phyloP scores from a whole-genome alignment of 2,888 invertebrate species.

The Oligia latruncula region DNA sequence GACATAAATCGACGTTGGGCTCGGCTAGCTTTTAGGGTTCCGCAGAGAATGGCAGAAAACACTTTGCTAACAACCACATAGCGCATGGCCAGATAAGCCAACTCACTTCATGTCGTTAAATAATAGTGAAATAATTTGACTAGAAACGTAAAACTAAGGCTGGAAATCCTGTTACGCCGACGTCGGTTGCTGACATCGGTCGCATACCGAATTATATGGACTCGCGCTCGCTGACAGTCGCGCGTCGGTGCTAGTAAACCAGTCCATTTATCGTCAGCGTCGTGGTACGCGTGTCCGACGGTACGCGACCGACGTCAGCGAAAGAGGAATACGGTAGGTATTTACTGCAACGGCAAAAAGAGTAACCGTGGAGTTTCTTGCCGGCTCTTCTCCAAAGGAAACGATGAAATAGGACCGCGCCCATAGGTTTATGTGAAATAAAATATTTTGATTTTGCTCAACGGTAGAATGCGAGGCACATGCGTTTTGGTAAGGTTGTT shows the following conservation, averaged over 20 bases:
- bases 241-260: too few relatives aligned
- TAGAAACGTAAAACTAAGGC: background rate
- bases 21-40: constrained; percentile 43
- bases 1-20: constrained; percentile 61
- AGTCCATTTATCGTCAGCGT: too few relatives aligned
- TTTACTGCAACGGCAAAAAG: background rate
- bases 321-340: too few relatives aligned
- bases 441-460: background rate
- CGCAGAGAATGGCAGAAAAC: background rate
- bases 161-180: too few relatives aligned
- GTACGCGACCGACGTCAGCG: too few relatives aligned
- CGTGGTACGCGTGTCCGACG: too few relatives aligned
- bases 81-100: too few relatives aligned
- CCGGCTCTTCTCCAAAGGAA: background rate
- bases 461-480: background rate
- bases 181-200: too few relatives aligned
- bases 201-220: too few relatives aligned
- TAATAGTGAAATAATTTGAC: background rate
- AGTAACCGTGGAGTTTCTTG: background rate
- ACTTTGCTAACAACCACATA: background rate
- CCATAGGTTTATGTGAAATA: background rate
- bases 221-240: too few relatives aligned
- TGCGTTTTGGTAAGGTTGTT: background rate
- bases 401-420: background rate
- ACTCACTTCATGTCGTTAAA: background rate